A percentile compares a stretch with the other conserved stretches of the same genome.
Conservation (phyloP, 1,140 invertebrate genomes). For the Aphidius gifuensis region DNA sequence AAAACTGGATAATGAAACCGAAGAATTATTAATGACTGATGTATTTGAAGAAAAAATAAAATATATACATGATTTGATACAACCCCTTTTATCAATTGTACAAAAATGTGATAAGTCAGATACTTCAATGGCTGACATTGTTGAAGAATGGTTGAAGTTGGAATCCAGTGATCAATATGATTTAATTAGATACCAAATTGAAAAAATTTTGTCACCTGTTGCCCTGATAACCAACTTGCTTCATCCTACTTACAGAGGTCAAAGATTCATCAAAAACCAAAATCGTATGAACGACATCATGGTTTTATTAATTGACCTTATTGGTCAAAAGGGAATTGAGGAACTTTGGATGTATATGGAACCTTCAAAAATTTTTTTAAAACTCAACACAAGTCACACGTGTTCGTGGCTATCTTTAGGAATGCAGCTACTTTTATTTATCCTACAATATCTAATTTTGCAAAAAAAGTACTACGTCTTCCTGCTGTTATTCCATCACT, state of each 20-base stretch:
- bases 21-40: not conserved
- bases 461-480: not conserved
- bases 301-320: not conserved
- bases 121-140: not conserved
- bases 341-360: not conserved
- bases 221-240: not conserved
- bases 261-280: not conserved
- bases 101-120: not conserved
- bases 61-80: not conserved
- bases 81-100: not conserved
- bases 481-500: not conserved
- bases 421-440: not conserved
- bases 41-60: slow-evolving; percentile 1
- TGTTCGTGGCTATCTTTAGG: not conserved
- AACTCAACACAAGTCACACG: not conserved
- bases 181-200: not conserved
- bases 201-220: not conserved
- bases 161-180: not conserved
- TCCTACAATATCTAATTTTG: not conserved
- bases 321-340: not conserved
- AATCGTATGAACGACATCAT: not conserved
- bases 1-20: not conserved
- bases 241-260: slow-evolving; percentile 5
- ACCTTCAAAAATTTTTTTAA: not conserved
- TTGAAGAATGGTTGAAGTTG: slow-evolving; percentile 1